phyloP scores from a whole-genome alignment of 1,140 invertebrate genomes.

The Magallana gigas region DNA sequence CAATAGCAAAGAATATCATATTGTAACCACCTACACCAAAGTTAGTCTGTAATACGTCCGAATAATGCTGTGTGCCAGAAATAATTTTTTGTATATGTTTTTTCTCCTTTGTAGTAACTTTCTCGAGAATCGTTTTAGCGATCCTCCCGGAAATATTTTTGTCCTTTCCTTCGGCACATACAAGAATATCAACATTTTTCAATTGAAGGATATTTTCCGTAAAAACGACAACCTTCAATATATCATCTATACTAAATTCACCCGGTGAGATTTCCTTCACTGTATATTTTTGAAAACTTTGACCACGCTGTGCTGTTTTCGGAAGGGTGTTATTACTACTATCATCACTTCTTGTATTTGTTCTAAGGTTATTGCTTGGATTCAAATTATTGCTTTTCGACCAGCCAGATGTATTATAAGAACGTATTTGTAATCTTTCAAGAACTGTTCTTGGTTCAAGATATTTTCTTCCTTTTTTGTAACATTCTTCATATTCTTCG shows the following conservation, averaged over 20 bases:
- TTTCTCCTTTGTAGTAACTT: not conserved
- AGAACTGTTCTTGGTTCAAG: not conserved
- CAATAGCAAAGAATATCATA: not conserved
- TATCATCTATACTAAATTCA: not conserved
- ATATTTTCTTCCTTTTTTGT: not conserved
- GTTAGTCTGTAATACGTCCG: not conserved
- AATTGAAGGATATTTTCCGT: not conserved
- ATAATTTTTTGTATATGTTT: not conserved
- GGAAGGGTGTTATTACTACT: not conserved
- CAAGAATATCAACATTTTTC: not conserved
- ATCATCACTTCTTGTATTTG: not conserved
- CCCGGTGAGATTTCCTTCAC: not conserved
- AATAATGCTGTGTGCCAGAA: not conserved
- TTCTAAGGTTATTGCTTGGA: not conserved
- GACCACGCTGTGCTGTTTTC: not conserved
- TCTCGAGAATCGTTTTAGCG: not conserved
- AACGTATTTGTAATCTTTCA: not conserved
- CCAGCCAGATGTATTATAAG: not conserved
- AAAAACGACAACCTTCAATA: not conserved
- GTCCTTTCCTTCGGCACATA: not conserved
- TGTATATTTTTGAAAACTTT: not conserved
- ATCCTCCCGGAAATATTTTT: not conserved
- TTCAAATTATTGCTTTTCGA: not conserved
- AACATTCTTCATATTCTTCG: not conserved
- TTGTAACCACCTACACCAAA: not conserved